Conservation (phyloP, 2,888 invertebrate species). For the Augiades crinisus region DNA sequence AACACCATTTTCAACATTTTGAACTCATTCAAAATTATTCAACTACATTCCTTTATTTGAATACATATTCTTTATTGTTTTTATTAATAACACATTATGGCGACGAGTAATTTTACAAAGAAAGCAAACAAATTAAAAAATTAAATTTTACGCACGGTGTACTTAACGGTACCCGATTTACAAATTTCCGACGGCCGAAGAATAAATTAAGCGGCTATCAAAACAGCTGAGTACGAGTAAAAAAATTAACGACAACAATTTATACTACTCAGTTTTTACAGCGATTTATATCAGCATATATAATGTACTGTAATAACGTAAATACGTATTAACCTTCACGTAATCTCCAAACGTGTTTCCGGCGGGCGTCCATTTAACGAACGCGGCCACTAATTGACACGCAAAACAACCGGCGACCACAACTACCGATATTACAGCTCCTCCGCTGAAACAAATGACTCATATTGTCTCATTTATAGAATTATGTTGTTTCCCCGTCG, state of each 20-base stretch:
- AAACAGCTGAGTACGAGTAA: neutral
- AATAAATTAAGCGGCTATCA: no score
- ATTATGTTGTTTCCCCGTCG: neutral
- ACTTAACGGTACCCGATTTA: no score
- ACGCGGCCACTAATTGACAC: conserved; percentile 39
- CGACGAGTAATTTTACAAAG: no score
- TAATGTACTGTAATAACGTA: conserved; percentile 1
- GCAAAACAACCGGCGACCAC: conserved; percentile 37
- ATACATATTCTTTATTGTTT: no score
- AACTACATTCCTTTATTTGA: no score
- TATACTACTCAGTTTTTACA: neutral
- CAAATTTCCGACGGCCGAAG: no score
- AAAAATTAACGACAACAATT: neutral
- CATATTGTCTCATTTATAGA: conserved; percentile 4
- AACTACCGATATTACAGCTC: conserved; percentile 35
- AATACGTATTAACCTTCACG: conserved; percentile 28
- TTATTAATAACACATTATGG: no score
- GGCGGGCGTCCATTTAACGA: conserved; percentile 33
- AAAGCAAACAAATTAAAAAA: no score
- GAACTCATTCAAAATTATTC: no score
- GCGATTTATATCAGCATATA: neutral
- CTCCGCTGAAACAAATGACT: conserved; percentile 33
- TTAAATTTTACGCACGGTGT: no score
- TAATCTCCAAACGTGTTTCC: conserved; percentile 35
- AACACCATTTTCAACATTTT: no score